Evolutionary conservation across 2,888 invertebrate genomes (phyloP), one percentile per base, ranked within the genome.

Genomic region (Volucella zonaria): DNA sequence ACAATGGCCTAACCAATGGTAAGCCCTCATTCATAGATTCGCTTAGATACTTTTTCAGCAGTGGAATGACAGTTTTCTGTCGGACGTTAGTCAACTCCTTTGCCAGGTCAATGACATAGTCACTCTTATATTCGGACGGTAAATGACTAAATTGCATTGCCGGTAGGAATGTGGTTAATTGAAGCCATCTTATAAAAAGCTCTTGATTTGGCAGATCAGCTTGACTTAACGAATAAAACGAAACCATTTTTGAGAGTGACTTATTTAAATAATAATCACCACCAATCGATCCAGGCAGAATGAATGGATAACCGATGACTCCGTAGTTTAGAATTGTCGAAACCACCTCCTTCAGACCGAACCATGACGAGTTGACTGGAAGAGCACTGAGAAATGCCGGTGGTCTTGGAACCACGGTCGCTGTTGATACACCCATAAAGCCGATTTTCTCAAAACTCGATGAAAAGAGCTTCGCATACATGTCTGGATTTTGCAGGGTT

Each of bases 231-330:
- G 92, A 90, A 89, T 93, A 94, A 79, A 94, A 94, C 15, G 94
- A 90, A 8, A 90, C 82, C 90, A 92, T 91, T 88, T 91, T 92
- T 1, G 93, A 93, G 11, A 89, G 79, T 3, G 89, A 86, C 1
- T 87, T 88, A 2, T 95, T 94, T 85, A 95, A 93, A 62, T 95
- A 94, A 52, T 95, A 95, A 88, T 97, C 97, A 0, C 98, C 99
- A 0, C 99, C 99, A 0, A 99, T 97, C 4, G 98, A 96, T 0
- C 98, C 98, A 0, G 98, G 97, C 93, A 98, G 95, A 54, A 98
- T 94, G 88, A 98, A 98, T 0, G 98, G 98, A 91, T 96, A 98
- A 0, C 99, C 99, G 64, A 97, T 95, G 23, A 98, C 94, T 0
- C 98, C 98, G 87, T 98, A 96, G 0, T 96, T 96, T 23, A 98